These are phyloP conservation scores for Lates calcarifer DNA, from an alignment of 2,113 vertebrate genomes.

Conservation along the genomic window DNA sequence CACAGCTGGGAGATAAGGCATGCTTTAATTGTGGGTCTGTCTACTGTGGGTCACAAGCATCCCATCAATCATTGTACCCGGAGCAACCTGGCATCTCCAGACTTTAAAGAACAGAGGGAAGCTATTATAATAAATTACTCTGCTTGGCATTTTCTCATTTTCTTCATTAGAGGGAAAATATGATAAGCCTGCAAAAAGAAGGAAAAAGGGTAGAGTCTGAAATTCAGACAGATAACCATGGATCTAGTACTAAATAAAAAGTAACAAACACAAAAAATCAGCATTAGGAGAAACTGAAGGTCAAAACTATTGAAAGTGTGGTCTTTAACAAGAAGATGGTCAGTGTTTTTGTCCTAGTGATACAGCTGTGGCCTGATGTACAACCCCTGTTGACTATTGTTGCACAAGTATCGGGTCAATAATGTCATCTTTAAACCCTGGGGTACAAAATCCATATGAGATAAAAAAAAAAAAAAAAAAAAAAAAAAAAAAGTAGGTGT, in stretches of 20 bases:
- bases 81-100: slow-evolving; percentile 48
- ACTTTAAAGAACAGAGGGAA: slow-evolving; percentile 55
- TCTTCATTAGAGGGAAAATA: slow-evolving; percentile 53
- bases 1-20: slow-evolving; percentile 64
- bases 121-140: slow-evolving; percentile 66
- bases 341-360: background rate
- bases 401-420: slow-evolving; percentile 6
- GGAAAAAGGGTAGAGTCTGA: slow-evolving; percentile 9
- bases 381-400: background rate
- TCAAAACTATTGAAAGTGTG: slow-evolving; percentile 1
- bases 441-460: background rate
- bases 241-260: slow-evolving; percentile 17
- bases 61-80: slow-evolving; percentile 74
- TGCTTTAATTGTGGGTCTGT: slow-evolving; percentile 75
- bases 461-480: too few relatives aligned
- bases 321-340: background rate
- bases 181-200: slow-evolving; percentile 45
- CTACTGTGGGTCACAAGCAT: slow-evolving; percentile 74
- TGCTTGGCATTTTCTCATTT: slow-evolving; percentile 54
- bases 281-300: slow-evolving; percentile 1
- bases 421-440: background rate
- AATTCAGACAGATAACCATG: slow-evolving; percentile 41
- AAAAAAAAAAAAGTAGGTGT: too few relatives aligned
- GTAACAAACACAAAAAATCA: slow-evolving; percentile 19
- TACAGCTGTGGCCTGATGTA: background rate